Percentiles rank a stretch among this genome's conserved stretches.
Conservation (phyloP, 2,797 vertebrate genomes). For the Sandelia bainsii region DNA sequence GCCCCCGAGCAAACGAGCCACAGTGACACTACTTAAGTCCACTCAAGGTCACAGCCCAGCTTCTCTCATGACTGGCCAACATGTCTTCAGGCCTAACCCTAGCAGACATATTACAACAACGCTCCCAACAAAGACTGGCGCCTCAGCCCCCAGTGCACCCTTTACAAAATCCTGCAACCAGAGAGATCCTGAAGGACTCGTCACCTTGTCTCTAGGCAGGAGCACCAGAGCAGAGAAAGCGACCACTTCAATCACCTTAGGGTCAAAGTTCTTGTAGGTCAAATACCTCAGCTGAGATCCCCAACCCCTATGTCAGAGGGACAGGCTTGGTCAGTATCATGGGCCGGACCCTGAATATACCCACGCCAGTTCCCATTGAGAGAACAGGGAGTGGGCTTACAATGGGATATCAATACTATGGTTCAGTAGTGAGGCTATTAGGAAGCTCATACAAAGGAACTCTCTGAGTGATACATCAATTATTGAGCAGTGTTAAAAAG, state of each 20-base stretch:
- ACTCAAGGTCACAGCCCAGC: slow-evolving; percentile 82
- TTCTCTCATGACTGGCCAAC: slow-evolving; percentile 72
- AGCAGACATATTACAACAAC: slow-evolving; percentile 81
- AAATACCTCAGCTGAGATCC: slow-evolving; percentile 83
- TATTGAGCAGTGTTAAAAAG: slow-evolving; percentile 72
- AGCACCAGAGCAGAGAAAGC: slow-evolving; percentile 81
- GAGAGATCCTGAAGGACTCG: slow-evolving; percentile 84
- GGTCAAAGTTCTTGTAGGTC: slow-evolving; percentile 82
- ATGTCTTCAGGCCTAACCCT: slow-evolving; percentile 75
- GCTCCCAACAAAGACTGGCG: slow-evolving; percentile 79
- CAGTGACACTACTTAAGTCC: slow-evolving; percentile 65
- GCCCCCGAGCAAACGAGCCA: slow-evolving; percentile 58
- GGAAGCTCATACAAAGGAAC: slow-evolving; percentile 63
- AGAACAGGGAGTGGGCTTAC: slow-evolving; percentile 54
- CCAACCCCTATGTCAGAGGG: slow-evolving; percentile 78
- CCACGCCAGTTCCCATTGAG: slow-evolving; percentile 56
- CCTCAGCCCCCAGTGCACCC: slow-evolving; percentile 68
- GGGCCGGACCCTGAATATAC: slow-evolving; percentile 63
- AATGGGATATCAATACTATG: slow-evolving; percentile 66
- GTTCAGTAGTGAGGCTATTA: slow-evolving; percentile 65
- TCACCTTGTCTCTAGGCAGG: slow-evolving; percentile 84
- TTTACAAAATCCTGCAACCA: slow-evolving; percentile 79
- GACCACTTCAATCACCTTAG: slow-evolving; percentile 84
- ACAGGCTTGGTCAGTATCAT: slow-evolving; percentile 85
- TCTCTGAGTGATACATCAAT: slow-evolving; percentile 71